phyloP scores from a whole-genome alignment of 2,113 vertebrate genomes.

The Mustelus asterias region DNA sequence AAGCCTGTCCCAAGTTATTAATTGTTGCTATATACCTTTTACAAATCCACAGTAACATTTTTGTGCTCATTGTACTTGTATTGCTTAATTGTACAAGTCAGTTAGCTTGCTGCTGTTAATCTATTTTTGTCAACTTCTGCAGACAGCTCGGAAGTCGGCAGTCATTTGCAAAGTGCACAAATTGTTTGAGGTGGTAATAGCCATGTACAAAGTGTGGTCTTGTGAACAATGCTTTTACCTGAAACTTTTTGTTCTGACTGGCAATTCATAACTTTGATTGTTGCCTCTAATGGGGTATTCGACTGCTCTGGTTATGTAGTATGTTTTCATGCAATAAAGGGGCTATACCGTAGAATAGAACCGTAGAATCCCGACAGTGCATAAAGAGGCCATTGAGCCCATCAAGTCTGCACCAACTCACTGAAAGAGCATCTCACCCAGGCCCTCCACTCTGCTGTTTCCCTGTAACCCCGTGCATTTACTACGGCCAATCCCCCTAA shows the following conservation, averaged over 20 bases:
- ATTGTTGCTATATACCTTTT: not conserved
- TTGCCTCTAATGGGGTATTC: not conserved
- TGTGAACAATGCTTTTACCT: not conserved
- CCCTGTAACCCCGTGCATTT: too few relatives aligned
- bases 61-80: not conserved
- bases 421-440: too few relatives aligned
- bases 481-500: too few relatives aligned
- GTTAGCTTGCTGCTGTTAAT: not conserved
- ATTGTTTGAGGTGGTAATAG: not conserved
- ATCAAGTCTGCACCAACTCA: too few relatives aligned
- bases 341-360: not conserved
- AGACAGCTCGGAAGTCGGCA: not conserved
- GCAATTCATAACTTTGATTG: not conserved
- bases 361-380: too few relatives aligned
- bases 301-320: not conserved
- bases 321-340: not conserved
- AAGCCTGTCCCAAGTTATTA: not conserved
- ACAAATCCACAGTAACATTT: not conserved
- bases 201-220: not conserved
- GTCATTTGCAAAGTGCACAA: not conserved
- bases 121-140: not conserved
- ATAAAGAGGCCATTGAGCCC: too few relatives aligned
- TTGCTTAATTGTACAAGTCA: not conserved
- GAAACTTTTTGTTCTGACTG: not conserved
- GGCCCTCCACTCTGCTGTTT: too few relatives aligned